Conservation (phyloP, 2,113 vertebrate genomes). For the Brachyhypopomus occidentalis region DNA sequence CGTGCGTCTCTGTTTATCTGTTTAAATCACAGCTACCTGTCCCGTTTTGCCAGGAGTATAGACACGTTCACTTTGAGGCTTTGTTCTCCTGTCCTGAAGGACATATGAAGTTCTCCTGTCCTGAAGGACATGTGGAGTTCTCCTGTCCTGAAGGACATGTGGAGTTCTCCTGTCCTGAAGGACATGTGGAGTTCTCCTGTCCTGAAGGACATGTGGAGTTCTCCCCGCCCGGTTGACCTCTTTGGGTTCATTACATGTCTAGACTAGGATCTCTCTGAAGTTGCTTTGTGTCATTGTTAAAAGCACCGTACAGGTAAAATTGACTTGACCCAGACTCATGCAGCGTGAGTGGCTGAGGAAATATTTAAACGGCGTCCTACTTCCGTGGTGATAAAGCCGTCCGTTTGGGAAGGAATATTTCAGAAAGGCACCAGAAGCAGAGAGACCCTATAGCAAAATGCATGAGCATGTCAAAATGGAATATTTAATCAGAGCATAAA, state of each 20-base stretch:
- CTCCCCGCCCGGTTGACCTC: not conserved
- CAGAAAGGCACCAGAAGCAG: conserved; percentile 2
- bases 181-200: not conserved
- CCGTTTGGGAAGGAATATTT: conserved; percentile 32
- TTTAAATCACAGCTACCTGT: too few species aligned
- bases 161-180: too few species aligned
- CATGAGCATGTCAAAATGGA: conserved; percentile 45
- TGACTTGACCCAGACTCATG: not conserved
- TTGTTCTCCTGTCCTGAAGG: too few species aligned
- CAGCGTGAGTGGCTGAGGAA: not conserved
- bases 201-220: not conserved
- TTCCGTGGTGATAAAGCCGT: conserved; percentile 30
- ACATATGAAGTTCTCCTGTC: not conserved
- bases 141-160: too few species aligned
- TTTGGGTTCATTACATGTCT: not conserved
- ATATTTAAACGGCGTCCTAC: conserved; percentile 44
- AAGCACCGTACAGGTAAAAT: too few species aligned
- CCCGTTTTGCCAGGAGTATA: too few species aligned
- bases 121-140: too few species aligned
- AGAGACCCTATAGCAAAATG: conserved; percentile 38
- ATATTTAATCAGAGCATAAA: conserved; percentile 43
- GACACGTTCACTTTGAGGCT: too few species aligned
- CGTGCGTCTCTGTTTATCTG: too few species aligned
- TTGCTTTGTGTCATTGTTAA: too few species aligned
- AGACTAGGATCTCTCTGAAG: not conserved